These are phyloP conservation scores for Cataglyphis hispanica DNA, from an alignment of 1,140 invertebrate genomes.

Conservation along the genomic window DNA sequence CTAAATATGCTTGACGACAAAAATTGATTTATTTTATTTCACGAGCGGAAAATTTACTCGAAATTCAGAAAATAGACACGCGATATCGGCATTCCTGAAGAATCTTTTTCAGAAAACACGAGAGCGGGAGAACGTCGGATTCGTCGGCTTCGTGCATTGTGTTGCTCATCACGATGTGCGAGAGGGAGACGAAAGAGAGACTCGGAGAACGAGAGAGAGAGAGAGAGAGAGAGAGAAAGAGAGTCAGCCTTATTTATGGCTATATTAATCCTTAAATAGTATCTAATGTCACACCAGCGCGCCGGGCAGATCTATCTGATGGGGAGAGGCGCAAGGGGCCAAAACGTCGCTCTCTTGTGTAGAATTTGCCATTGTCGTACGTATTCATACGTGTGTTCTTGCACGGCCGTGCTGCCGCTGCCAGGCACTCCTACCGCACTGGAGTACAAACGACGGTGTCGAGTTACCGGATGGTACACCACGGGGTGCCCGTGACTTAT, in stretches of 20 bases:
- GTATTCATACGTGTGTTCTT: constrained; percentile 85
- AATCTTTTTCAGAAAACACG: constrained; percentile 30
- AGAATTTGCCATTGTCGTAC: constrained; percentile 84
- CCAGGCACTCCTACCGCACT: constrained; percentile 80
- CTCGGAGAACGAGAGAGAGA: not conserved
- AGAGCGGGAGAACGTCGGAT: constrained; percentile 41
- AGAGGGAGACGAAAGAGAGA: constrained; percentile 42
- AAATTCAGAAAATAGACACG: not conserved
- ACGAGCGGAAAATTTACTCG: not conserved
- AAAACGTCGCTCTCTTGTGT: constrained; percentile 70
- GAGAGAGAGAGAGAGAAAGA: not conserved
- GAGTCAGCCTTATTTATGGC: constrained; percentile 86
- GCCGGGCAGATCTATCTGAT: constrained; percentile 82
- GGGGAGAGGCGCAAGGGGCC: constrained; percentile 55
- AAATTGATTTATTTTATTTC: constrained; percentile 29
- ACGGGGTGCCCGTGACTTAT: constrained; percentile 86
- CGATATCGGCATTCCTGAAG: not conserved
- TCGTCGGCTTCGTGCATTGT: constrained; percentile 75
- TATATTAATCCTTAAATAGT: constrained; percentile 87
- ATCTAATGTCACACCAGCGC: constrained; percentile 85
- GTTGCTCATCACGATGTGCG: constrained; percentile 39
- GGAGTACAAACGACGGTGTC: constrained; percentile 86
- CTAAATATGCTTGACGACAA: not conserved
- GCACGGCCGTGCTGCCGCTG: constrained; percentile 80
- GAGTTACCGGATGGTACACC: constrained; percentile 87